Conservation (phyloP, 2,797 vertebrate species). For the Pogoniulus pusillus region DNA sequence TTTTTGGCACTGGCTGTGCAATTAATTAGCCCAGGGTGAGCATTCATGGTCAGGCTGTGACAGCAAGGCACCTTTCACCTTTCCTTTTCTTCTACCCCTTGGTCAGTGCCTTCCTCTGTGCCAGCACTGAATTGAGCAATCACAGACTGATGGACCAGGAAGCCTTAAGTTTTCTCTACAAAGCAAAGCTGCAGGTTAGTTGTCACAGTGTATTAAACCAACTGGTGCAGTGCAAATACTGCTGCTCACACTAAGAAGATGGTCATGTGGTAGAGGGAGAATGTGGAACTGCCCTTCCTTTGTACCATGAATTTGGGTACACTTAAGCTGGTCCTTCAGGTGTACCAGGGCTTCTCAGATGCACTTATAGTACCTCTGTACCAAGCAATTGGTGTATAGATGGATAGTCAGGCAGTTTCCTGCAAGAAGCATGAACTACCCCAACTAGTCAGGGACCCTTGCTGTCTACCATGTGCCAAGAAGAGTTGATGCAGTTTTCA, state of each 20-base stretch:
- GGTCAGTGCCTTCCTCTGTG: not conserved
- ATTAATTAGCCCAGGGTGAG: not conserved
- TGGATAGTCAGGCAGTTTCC: not conserved
- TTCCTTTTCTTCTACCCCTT: not conserved
- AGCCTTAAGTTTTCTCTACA: not conserved
- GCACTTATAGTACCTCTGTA: not conserved
- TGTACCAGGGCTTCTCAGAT: not conserved
- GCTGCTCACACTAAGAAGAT: not conserved
- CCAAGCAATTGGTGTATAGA: not conserved
- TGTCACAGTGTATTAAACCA: not conserved
- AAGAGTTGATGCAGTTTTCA: not conserved
- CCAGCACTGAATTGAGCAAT: not conserved
- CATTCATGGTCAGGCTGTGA: not conserved
- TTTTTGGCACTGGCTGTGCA: constrained; percentile 4
- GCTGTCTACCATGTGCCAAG: not conserved
- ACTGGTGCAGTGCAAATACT: not conserved
- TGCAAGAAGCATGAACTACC: not conserved
- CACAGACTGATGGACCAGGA: not conserved
- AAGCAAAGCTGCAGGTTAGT: not conserved
- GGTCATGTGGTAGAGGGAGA: not conserved
- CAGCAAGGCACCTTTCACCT: not conserved
- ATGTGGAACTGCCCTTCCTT: not conserved
- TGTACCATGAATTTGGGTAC: not conserved
- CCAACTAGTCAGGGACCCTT: not conserved
- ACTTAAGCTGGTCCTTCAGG: not conserved